Conservation (phyloP, 2,888 invertebrate genomes). For the Incurvaria masculella region DNA sequence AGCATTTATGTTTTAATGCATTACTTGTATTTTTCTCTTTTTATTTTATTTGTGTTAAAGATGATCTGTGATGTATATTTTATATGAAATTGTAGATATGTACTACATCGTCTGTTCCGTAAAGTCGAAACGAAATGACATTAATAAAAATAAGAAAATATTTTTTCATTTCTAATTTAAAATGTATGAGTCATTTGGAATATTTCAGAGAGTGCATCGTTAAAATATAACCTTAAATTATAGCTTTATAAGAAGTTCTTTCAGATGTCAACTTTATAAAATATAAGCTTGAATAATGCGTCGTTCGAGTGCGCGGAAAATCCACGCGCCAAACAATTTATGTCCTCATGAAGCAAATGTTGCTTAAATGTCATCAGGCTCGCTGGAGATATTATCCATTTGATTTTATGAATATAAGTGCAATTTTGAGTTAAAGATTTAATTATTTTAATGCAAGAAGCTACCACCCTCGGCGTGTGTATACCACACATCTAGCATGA, state of each 20-base stretch:
- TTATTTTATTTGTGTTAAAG: conserved; percentile 13
- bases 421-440: no score
- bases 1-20: background rate
- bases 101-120: conserved; percentile 9
- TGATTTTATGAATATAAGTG: no score
- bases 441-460: no score
- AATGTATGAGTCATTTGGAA: background rate
- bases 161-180: conserved; percentile 7
- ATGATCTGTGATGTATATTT: conserved; percentile 7
- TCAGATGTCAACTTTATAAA: conserved; percentile 55
- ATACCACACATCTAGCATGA: no score
- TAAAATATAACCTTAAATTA: conserved; percentile 37
- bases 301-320: conserved; percentile 41
- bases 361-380: background rate
- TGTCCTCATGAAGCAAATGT: conserved; percentile 19
- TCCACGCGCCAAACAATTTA: conserved; percentile 52
- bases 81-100: conserved; percentile 15
- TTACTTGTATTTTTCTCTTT: background rate
- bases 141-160: conserved; percentile 17
- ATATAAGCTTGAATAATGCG: conserved; percentile 43
- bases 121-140: conserved; percentile 13
- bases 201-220: conserved; percentile 27
- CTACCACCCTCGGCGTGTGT: no score
- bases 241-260: conserved; percentile 49
- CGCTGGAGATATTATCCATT: no score